These are phyloP conservation scores for Rana temporaria DNA, from an alignment of 2,113 vertebrate species.

Conservation along the genomic window DNA sequence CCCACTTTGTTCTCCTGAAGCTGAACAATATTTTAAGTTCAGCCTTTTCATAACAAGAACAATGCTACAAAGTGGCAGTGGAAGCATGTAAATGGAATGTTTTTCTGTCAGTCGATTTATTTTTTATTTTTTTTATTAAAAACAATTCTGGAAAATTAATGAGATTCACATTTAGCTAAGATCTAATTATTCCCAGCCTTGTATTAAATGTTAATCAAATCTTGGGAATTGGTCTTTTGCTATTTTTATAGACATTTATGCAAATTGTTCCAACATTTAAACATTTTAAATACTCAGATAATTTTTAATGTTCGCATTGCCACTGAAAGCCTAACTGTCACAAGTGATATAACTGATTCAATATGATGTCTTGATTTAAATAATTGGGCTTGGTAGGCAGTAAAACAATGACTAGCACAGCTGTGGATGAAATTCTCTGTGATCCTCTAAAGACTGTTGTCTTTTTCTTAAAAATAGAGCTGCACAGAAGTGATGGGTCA, in stretches of 20 bases:
- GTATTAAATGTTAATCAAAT: conserved; percentile 24
- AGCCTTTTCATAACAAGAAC: neutral
- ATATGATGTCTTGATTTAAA: no score
- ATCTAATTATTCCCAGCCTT: neutral
- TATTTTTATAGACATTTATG: neutral
- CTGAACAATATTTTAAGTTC: neutral
- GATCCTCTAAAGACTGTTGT: no score
- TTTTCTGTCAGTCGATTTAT: neutral
- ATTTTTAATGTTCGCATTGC: no score
- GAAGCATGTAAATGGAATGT: neutral
- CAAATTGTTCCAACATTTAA: neutral
- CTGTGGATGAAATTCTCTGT: no score
- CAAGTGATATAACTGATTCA: no score
- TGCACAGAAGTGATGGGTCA: no score
- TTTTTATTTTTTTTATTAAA: no score
- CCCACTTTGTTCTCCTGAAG: neutral
- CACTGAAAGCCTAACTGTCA: no score
- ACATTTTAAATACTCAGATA: neutral
- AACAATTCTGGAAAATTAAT: neutral
- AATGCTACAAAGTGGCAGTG: neutral
- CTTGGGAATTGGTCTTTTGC: neutral
- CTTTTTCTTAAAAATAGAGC: no score
- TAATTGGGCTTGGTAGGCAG: no score
- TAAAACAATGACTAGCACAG: no score
- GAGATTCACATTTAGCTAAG: neutral